These are phyloP conservation scores for Stegophylla sp. DNA, from an alignment of 2,888 invertebrate species.

Conservation along the genomic window DNA sequence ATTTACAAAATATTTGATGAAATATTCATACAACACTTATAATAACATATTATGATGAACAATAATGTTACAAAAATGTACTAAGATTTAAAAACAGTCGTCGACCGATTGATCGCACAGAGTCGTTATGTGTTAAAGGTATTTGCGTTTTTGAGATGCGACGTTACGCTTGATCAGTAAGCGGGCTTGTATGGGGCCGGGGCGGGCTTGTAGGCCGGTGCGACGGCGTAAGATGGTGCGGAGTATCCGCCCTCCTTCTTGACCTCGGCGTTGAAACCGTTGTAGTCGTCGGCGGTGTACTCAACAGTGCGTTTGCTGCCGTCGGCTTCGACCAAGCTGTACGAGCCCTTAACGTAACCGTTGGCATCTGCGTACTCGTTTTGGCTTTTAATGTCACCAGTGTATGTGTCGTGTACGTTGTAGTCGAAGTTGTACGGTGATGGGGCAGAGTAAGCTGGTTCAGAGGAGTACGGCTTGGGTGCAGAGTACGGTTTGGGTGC, in stretches of 20 bases:
- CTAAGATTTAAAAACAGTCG: conserved; percentile 11
- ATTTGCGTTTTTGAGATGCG: neutral
- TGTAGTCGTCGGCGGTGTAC: conserved; percentile 54
- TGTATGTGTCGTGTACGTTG: conserved; percentile 53
- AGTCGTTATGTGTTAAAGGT: neutral
- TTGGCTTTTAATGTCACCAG: conserved; percentile 56
- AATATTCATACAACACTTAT: too few species aligned
- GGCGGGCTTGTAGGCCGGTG: conserved; percentile 60
- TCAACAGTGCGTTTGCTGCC: conserved; percentile 48
- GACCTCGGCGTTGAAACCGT: conserved; percentile 42
- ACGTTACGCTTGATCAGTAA: conserved; percentile 5
- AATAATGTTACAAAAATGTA: neutral
- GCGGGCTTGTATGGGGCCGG: conserved; percentile 60
- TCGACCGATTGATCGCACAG: neutral
- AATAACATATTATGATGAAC: too few species aligned
- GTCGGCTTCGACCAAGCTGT: conserved; percentile 54
- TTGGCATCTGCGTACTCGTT: conserved; percentile 51
- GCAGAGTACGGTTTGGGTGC: conserved; percentile 64
- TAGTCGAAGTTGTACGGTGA: conserved; percentile 50
- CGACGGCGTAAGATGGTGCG: conserved; percentile 63
- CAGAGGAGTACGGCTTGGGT: conserved; percentile 67
- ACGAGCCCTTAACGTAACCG: conserved; percentile 63
- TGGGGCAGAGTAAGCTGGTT: conserved; percentile 56
- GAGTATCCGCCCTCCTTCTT: conserved; percentile 47
- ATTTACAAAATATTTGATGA: too few species aligned